A percentile compares a stretch with the other conserved stretches of the same genome.
These are phyloP conservation scores for Rhinoderma darwinii DNA, from an alignment of 2,113 vertebrate species.

Conservation along the genomic window DNA sequence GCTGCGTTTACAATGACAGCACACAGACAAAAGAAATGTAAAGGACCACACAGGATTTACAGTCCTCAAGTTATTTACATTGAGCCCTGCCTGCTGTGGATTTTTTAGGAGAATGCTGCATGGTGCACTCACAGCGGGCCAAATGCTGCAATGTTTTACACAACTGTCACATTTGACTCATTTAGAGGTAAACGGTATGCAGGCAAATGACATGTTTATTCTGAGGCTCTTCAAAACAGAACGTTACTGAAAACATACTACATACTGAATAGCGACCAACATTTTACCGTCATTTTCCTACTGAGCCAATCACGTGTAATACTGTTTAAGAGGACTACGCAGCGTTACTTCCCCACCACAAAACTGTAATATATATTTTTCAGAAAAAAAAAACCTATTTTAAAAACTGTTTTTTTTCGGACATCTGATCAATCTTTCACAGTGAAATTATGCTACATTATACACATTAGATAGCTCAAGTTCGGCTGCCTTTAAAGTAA, in stretches of 20 bases:
- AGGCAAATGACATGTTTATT: slow-evolving; percentile 9
- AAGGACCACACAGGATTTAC: slow-evolving; percentile 23
- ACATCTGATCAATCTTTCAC: too few relatives aligned
- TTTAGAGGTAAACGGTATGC: not conserved
- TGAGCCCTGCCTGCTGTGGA: not conserved
- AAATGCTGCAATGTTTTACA: not conserved
- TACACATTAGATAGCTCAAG: too few relatives aligned
- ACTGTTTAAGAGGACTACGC: not conserved
- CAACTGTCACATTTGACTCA: slow-evolving; percentile 5
- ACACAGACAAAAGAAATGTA: slow-evolving; percentile 1
- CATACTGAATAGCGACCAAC: not conserved
- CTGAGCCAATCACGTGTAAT: not conserved
- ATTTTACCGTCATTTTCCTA: not conserved
- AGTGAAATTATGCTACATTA: too few relatives aligned
- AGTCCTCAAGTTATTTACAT: not conserved
- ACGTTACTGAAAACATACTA: not conserved
- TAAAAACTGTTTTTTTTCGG: too few relatives aligned
- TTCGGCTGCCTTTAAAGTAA: too few relatives aligned
- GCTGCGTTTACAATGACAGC: not conserved
- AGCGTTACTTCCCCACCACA: not conserved
- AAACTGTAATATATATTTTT: not conserved
- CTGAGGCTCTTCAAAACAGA: not conserved
- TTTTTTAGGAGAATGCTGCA: not conserved
- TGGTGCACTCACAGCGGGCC: not conserved
- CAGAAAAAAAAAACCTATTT: too few relatives aligned